These are phyloP conservation scores for Rhadina sibilatrix DNA, from an alignment of 2,113 vertebrate genomes.

Conservation along the genomic window DNA sequence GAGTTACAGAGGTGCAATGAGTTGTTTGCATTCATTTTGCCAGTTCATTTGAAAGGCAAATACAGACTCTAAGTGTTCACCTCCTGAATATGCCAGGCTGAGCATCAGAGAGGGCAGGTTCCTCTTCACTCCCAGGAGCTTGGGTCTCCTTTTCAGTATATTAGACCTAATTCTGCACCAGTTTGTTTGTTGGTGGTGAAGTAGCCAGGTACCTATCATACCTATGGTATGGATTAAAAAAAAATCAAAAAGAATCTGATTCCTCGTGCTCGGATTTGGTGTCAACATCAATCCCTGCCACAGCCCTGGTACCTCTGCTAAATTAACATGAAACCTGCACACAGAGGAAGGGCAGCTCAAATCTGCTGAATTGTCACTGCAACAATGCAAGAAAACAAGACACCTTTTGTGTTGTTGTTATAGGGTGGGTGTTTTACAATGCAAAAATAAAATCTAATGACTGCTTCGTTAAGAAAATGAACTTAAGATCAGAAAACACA, in stretches of 20 bases:
- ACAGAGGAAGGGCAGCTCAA: not conserved
- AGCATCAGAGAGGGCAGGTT: not conserved
- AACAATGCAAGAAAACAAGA: not conserved
- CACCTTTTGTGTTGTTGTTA: not conserved
- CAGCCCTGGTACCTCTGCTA: not conserved
- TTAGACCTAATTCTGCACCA: not conserved
- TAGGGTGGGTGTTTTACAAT: not conserved
- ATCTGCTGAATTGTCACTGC: not conserved
- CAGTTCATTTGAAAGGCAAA: not conserved
- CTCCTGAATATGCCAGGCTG: not conserved
- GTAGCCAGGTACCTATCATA: not conserved
- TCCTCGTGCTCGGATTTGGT: accelerated
- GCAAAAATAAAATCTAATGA: not conserved
- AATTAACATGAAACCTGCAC: not conserved
- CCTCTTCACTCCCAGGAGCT: not conserved
- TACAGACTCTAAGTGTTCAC: not conserved
- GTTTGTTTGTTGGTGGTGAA: not conserved
- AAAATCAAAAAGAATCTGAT: not conserved
- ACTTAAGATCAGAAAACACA: not conserved
- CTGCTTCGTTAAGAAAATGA: not conserved
- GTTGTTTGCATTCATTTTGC: not conserved
- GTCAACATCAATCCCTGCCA: not conserved
- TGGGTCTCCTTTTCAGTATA: not conserved
- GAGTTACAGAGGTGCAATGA: not conserved
- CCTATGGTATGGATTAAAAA: not conserved